Evolutionary conservation across 1,140 invertebrate species (phyloP).

Genomic region (Acromyrmex heyeri): DNA sequence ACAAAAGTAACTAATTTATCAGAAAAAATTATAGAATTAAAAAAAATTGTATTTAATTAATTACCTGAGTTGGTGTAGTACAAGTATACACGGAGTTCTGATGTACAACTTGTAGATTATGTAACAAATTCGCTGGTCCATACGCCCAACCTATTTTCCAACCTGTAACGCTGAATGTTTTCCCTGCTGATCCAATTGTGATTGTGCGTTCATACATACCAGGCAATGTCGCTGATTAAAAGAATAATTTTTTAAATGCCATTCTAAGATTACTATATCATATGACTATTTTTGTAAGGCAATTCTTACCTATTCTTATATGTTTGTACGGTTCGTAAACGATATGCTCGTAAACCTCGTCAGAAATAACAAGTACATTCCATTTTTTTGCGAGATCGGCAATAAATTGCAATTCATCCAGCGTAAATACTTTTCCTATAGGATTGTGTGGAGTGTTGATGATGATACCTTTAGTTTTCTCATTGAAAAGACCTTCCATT

Average conservation of each 20-base stretch:
- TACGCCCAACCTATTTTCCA: constrained; percentile 99
- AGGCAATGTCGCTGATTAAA: constrained; percentile 93
- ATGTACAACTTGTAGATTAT: constrained; percentile 95
- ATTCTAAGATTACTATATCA: constrained; percentile 19
- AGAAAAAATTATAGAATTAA: not conserved
- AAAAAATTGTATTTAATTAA: not conserved
- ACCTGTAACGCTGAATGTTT: constrained; percentile 99
- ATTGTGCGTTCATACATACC: constrained; percentile 99
- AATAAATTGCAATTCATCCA: constrained; percentile 92
- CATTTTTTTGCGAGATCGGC: constrained; percentile 96
- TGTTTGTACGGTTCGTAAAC: constrained; percentile 95
- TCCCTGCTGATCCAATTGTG: constrained; percentile 98
- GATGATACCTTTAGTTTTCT: constrained; percentile 97
- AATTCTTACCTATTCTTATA: constrained; percentile 92
- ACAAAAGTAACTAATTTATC: constrained; percentile 27
- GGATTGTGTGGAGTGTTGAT: constrained; percentile 99
- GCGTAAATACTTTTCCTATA: constrained; percentile 95
- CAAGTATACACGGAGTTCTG: constrained; percentile 98
- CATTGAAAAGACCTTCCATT: constrained; percentile 93
- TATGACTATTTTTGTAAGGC: not conserved
- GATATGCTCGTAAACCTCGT: constrained; percentile 99
- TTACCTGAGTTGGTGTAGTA: constrained; percentile 93
- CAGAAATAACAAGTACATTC: constrained; percentile 96
- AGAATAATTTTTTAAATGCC: constrained; percentile 45
- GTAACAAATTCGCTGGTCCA: constrained; percentile 93